These are phyloP conservation scores for Macropis europaea DNA, from an alignment of 2,888 invertebrate genomes.

Conservation along the genomic window DNA sequence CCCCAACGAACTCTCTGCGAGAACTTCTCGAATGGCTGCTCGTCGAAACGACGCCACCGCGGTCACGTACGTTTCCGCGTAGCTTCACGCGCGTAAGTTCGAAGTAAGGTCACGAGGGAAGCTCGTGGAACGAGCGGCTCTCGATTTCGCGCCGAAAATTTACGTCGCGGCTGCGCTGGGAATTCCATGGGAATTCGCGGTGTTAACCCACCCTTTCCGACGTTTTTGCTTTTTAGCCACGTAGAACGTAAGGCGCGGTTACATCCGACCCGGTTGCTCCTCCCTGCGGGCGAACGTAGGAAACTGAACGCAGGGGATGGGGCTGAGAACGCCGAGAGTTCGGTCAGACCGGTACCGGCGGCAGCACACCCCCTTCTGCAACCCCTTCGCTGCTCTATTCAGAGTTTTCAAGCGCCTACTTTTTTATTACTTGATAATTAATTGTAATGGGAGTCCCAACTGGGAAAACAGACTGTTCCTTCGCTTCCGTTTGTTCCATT, in stretches of 20 bases:
- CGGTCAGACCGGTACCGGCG: conserved; percentile 37
- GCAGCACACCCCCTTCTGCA: conserved; percentile 20
- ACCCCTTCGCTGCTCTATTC: conserved; percentile 25
- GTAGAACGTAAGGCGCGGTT: conserved; percentile 60
- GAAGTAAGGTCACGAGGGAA: conserved; percentile 40
- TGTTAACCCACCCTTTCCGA: neutral
- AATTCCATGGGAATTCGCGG: conserved; percentile 59
- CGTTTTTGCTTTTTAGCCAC: conserved; percentile 61
- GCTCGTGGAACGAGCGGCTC: conserved; percentile 32
- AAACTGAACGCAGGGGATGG: conserved; percentile 31
- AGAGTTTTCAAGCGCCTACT: conserved; percentile 46
- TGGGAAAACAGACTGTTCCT: conserved; percentile 42
- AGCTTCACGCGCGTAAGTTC: conserved; percentile 41
- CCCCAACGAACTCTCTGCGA: neutral
- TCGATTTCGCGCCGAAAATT: conserved; percentile 62
- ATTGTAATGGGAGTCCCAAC: conserved; percentile 56
- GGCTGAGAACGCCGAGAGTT: conserved; percentile 49
- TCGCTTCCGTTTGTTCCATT: conserved; percentile 18
- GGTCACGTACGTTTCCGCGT: conserved; percentile 41
- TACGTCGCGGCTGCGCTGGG: conserved; percentile 62
- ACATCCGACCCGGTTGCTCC: conserved; percentile 48
- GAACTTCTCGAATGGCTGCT: conserved; percentile 34
- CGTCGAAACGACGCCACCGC: conserved; percentile 7
- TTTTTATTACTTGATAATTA: conserved; percentile 61
- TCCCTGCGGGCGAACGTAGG: conserved; percentile 35